Evolutionary conservation across 2,888 invertebrate genomes (phyloP).

Genomic region (Ennomos erosarius): DNA sequence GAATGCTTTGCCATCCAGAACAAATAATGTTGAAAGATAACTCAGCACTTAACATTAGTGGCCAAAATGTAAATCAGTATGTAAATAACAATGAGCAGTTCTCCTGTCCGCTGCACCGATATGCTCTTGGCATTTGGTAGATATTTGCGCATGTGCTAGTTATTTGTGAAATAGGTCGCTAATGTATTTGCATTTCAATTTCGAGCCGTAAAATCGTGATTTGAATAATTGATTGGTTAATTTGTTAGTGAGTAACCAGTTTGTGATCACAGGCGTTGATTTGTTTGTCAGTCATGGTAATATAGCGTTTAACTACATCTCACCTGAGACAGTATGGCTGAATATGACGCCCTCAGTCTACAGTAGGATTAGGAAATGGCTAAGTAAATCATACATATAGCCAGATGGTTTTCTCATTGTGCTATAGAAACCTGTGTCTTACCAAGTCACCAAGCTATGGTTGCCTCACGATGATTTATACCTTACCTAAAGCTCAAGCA

Average conservation of each 20-base stretch:
- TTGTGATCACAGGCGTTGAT: not conserved
- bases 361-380: too few species aligned
- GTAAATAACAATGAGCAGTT: not conserved
- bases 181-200: slow-evolving; percentile 15
- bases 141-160: slow-evolving; percentile 8
- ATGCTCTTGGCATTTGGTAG: slow-evolving; percentile 8
- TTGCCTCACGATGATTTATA: too few species aligned
- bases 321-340: too few species aligned
- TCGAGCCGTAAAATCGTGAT: slow-evolving; percentile 1
- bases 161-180: slow-evolving; percentile 14
- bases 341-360: too few species aligned
- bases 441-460: too few species aligned
- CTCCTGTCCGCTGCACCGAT: slow-evolving; percentile 10
- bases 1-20: slow-evolving; percentile 1
- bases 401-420: too few species aligned
- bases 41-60: not conserved
- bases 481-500: too few species aligned
- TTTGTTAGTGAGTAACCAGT: not conserved
- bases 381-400: too few species aligned
- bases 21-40: not conserved
- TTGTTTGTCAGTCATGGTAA: too few species aligned
- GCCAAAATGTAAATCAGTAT: not conserved
- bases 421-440: too few species aligned
- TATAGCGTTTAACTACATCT: too few species aligned
- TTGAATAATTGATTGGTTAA: slow-evolving; percentile 8